Percentiles rank a stretch among this genome's conserved stretches.
Conservation (phyloP, 2,113 vertebrate genomes). For the Arvicanthis niloticus region DNA sequence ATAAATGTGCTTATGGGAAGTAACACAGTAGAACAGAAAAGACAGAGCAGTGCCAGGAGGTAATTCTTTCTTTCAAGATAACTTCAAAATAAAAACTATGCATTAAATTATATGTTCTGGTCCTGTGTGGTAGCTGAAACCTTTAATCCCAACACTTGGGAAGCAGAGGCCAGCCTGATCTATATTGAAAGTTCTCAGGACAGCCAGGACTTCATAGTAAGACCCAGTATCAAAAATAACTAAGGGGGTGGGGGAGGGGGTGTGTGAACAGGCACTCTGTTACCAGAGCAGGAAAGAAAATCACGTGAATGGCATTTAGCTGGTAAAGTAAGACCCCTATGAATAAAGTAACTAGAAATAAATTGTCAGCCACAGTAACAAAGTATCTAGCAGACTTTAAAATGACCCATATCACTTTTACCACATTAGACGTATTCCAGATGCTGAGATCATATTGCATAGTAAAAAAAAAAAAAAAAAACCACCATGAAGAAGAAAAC, state of each 20-base stretch:
- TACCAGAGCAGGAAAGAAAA: neutral
- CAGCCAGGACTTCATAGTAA: neutral
- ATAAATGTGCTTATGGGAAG: neutral
- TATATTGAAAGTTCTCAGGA: neutral
- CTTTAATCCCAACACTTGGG: neutral
- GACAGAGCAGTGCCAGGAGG: neutral
- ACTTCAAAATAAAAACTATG: conserved; percentile 2
- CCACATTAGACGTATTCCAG: neutral
- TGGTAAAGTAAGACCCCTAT: neutral
- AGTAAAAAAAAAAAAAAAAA: neutral
- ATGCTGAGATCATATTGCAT: neutral
- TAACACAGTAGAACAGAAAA: neutral
- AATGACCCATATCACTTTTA: neutral
- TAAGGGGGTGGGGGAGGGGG: too few relatives aligned
- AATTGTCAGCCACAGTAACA: neutral
- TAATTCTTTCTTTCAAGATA: neutral
- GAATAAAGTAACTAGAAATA: neutral
- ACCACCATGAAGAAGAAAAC: neutral
- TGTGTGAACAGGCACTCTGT: neutral
- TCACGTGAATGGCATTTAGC: neutral
- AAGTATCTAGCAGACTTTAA: neutral
- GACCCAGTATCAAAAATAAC: neutral
- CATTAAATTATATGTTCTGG: neutral
- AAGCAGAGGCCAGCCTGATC: neutral
- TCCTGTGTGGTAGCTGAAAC: neutral